phyloP scores from a whole-genome alignment of 1,140 invertebrate species.

The Ylistrum balloti region DNA sequence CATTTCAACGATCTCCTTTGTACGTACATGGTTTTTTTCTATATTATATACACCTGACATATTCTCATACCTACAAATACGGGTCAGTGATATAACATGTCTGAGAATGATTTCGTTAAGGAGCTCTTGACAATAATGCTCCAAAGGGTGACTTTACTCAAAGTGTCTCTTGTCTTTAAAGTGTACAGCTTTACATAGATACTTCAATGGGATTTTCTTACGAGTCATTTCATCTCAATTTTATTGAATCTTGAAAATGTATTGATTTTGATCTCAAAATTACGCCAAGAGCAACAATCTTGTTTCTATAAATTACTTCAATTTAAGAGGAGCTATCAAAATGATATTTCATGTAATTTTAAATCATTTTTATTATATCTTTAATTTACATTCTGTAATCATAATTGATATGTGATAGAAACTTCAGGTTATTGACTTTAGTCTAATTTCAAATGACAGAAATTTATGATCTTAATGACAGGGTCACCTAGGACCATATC shows the following conservation, averaged over 20 bases:
- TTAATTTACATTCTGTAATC: too few relatives aligned
- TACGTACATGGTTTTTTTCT: not conserved
- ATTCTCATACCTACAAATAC: not conserved
- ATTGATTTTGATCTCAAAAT: not conserved
- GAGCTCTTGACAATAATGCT: not conserved
- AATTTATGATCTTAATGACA: not conserved
- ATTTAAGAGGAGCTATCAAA: not conserved
- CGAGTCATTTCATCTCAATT: not conserved
- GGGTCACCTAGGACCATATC: too few relatives aligned
- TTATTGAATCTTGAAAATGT: not conserved
- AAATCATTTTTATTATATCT: not conserved
- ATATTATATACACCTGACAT: not conserved
- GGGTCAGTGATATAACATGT: not conserved
- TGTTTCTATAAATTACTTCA: not conserved
- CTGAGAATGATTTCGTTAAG: not conserved
- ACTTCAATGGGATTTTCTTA: not conserved
- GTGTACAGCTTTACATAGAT: not conserved
- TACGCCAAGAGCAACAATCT: not conserved
- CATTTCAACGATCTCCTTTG: not conserved
- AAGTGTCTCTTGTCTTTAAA: slow-evolving; percentile 17
- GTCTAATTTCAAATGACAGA: not conserved
- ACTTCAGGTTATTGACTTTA: too few relatives aligned
- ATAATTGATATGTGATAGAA: too few relatives aligned
- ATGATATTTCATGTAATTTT: not conserved
- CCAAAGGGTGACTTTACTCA: not conserved